Conservation (phyloP, 2,113 vertebrate species). For the Coregonus clupeaformis region DNA sequence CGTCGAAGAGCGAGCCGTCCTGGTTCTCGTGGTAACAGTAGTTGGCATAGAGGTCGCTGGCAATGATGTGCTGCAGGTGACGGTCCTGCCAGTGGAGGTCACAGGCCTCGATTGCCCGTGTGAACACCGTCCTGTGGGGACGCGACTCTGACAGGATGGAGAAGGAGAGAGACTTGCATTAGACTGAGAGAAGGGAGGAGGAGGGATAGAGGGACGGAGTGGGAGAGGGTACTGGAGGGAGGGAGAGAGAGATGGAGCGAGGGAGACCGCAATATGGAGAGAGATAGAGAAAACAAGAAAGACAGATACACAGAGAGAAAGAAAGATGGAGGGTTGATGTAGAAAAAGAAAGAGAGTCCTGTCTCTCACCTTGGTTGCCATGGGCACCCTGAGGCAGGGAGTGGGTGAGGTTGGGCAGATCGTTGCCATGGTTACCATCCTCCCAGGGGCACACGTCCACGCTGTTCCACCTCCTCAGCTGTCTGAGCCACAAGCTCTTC, state of each 20-base stretch:
- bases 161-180: background rate
- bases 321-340: background rate
- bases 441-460: slow-evolving; percentile 99
- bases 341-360: slow-evolving; percentile 23
- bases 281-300: no score
- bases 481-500: slow-evolving; percentile 93
- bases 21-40: slow-evolving; percentile 98
- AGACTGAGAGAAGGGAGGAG: background rate
- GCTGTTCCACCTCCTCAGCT: slow-evolving; percentile 96
- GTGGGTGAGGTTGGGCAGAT: slow-evolving; percentile 97
- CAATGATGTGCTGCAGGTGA: slow-evolving; percentile 98
- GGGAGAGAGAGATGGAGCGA: background rate
- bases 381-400: slow-evolving; percentile 97
- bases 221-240: slow-evolving; percentile 3
- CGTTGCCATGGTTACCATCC: slow-evolving; percentile 97
- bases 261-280: no score
- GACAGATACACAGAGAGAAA: background rate
- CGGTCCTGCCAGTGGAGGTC: slow-evolving; percentile 99
- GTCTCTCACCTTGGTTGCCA: slow-evolving; percentile 88
- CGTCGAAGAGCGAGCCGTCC: slow-evolving; percentile 95
- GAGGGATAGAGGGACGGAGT: background rate
- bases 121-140: slow-evolving; percentile 97
- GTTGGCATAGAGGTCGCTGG: slow-evolving; percentile 96
- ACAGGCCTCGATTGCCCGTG: slow-evolving; percentile 95
- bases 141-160: slow-evolving; percentile 64